Conservation (phyloP, 2,797 vertebrate genomes). For the Parambassis ranga region DNA sequence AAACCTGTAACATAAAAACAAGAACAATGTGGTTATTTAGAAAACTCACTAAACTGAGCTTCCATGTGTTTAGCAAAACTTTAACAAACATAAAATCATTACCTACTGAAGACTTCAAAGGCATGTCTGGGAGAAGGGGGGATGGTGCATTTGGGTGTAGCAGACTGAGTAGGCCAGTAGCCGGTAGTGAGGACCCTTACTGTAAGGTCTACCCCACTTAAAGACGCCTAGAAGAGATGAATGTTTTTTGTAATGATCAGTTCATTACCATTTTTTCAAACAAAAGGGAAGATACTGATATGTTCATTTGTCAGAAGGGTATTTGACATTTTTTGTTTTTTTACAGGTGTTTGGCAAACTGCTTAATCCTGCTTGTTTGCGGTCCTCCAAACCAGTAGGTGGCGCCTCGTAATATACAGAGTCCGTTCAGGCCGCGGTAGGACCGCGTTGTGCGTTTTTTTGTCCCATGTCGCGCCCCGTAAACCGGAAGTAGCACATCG, state of each 20-base stretch:
- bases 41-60: background rate
- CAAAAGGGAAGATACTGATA: too few relatives aligned
- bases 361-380: too few relatives aligned
- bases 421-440: too few relatives aligned
- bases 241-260: background rate
- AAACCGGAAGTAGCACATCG: too few relatives aligned
- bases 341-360: too few relatives aligned
- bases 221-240: slow-evolving; percentile 83
- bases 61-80: background rate
- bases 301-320: too few relatives aligned
- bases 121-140: slow-evolving; percentile 94
- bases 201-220: slow-evolving; percentile 96
- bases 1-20: slow-evolving; percentile 81
- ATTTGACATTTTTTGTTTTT: too few relatives aligned
- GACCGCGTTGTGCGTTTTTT: too few relatives aligned
- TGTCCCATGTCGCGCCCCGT: too few relatives aligned
- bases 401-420: too few relatives aligned
- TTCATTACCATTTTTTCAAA: too few relatives aligned
- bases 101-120: slow-evolving; percentile 99
- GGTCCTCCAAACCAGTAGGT: too few relatives aligned
- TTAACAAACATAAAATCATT: slow-evolving; percentile 32
- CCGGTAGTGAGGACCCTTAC: slow-evolving; percentile 97
- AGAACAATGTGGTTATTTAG: background rate
- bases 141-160: slow-evolving; percentile 98
- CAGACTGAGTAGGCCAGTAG: slow-evolving; percentile 98